Base-by-base conservation (phyloP, 2,113 vertebrate species). In the Loxodonta africana region DNA sequence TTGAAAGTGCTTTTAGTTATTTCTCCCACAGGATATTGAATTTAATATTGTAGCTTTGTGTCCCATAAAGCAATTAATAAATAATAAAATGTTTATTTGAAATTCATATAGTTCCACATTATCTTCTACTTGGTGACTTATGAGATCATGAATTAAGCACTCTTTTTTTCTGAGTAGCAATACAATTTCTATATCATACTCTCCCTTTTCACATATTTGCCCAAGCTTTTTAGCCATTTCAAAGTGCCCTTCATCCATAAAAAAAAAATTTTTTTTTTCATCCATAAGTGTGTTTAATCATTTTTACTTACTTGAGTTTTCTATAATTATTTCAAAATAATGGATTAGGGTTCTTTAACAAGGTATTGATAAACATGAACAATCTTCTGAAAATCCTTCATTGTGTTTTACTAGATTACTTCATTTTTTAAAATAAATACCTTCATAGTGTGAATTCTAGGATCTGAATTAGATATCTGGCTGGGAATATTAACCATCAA, bases 51-150 rank as follows among this genome's bases (percentile, higher is more conserved):
- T 76, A 88, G 4, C 0, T 44, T 2, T 88, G 51, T 44, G 14
- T 69, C 41, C 33, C 23, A 87, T 73, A 83, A 91, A 62, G 2
- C n/a, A 87, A 91, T 88, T n/a, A 8, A 73, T 74, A 89, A 88
- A 80, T 63, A 89, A 84, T n/a, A 86, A 88, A 93, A 87, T 10
- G 23, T 48, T 88, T 65, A 69, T 89, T 88, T 10, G 88, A 48
- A 78, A 60, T 83, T 88, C 46, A 71, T 20, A 85, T 44, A 92
- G 28, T 25, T 85, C 41, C 28, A 21, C 0, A 69, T 48, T 3
- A 85, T 92, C 67, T 95, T 87, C n/a, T 73, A 8, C 44, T 57
- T 76, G 28, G 44, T 74, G 10, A 20, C 15, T 67, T 69, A 37
- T 57, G 14, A 88, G 88, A 88, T 73, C 21, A 82, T 76, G 53